These are phyloP conservation scores for Chironomus tentans DNA, from an alignment of 2,888 invertebrate species.

Conservation along the genomic window DNA sequence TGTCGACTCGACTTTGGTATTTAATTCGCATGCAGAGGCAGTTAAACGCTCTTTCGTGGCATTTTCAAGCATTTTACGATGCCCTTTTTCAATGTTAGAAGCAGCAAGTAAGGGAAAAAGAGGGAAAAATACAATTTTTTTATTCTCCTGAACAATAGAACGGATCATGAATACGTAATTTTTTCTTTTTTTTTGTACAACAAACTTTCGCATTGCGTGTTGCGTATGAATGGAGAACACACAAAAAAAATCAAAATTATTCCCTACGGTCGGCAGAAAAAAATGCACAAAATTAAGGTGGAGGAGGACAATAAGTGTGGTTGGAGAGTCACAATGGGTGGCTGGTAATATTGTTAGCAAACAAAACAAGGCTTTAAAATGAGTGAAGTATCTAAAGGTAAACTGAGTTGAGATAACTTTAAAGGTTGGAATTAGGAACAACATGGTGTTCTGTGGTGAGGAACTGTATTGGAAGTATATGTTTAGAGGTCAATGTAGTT, in stretches of 20 bases:
- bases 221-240: background rate
- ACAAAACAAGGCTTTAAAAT: no score
- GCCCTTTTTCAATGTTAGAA: background rate
- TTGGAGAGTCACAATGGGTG: no score
- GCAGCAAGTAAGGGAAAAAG: background rate
- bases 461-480: no score
- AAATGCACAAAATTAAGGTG: no score
- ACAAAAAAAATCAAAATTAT: conserved; percentile 10
- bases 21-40: background rate
- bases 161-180: conserved; percentile 18
- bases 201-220: conserved; percentile 3
- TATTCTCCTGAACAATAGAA: conserved; percentile 4
- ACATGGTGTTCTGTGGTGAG: no score
- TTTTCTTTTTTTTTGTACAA: background rate
- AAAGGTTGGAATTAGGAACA: no score
- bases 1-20: background rate
- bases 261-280: conserved; percentile 1
- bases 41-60: background rate
- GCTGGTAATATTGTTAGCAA: no score
- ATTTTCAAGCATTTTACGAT: background rate
- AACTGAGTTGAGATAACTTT: no score
- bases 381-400: no score
- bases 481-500: no score
- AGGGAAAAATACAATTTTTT: background rate
- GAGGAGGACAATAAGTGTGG: no score